Evolutionary conservation across 2,113 vertebrate genomes (phyloP).

Genomic region (Perca fluviatilis): DNA sequence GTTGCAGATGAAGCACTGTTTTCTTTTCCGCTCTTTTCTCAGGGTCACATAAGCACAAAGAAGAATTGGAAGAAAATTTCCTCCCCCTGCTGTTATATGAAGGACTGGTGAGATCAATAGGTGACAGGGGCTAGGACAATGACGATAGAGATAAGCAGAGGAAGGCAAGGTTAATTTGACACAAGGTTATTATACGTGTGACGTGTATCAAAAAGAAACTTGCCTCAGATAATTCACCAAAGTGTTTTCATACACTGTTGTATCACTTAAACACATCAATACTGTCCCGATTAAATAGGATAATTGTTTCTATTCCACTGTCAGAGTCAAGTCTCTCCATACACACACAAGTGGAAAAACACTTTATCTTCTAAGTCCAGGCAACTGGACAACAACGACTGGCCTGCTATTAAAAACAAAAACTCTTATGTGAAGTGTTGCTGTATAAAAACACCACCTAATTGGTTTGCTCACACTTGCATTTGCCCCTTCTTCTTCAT

Average conservation of each 20-base stretch:
- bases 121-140: constrained; percentile 46
- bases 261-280: constrained; percentile 31
- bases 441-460: constrained; percentile 39
- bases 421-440: constrained; percentile 2
- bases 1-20: constrained; percentile 71
- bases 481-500: constrained; percentile 56
- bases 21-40: constrained; percentile 37
- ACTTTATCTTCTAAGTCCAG: constrained; percentile 18
- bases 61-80: constrained; percentile 39
- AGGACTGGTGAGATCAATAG: constrained; percentile 56
- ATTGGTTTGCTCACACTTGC: constrained; percentile 58
- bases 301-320: not conserved
- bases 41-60: constrained; percentile 55
- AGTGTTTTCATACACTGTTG: constrained; percentile 24
- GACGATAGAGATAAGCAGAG: constrained; percentile 51
- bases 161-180: constrained; percentile 35
- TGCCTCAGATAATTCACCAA: constrained; percentile 8
- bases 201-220: constrained; percentile 24
- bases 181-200: constrained; percentile 2
- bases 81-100: constrained; percentile 31
- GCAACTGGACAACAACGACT: constrained; percentile 46
- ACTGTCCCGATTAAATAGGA: constrained; percentile 23
- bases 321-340: not conserved
- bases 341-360: constrained; percentile 23
- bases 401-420: constrained; percentile 34